Evolutionary conservation across 2,797 vertebrate species (phyloP), one percentile per base, ranked within the genome.

Genomic region (Anguilla megastoma): DNA sequence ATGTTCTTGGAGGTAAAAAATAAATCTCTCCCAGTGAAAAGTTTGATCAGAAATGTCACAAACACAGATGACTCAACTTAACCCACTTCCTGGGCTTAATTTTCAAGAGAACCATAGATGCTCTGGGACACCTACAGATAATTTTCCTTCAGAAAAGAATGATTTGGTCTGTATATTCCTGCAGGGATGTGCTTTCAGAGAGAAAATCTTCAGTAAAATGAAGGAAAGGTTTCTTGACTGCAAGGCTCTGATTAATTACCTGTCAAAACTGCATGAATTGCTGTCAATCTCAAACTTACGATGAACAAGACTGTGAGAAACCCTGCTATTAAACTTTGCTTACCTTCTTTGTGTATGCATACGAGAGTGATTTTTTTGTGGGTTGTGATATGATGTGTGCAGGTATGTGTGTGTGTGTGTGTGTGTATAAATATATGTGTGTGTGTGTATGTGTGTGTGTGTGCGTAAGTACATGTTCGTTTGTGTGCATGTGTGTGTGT

Each of bases 171-270:
- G 45, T 82, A n/a, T 9, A 50, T 82, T 50, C 36, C 8, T 82
- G 45, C 41, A 82, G 6, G 21, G 24, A 82, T 82, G 45, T 50
- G 45, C 45, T 48, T 82, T 24, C 33, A 41, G 36, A 6, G 33
- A 76, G 74, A 33, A 41, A 41, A 76, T 76, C 33, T 76, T 36
- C 33, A 76, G 74, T 76, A 21, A 76, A 41, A 41, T 76, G 74
- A 76, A 36, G 41, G 74, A 76, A 41, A 76, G 8, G 74, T 76
- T 18, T 76, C 74, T 76, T 41, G 74, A 76, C 33, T 76, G 74
- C 74, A 36, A 14, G 33, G 33, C 74, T 76, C 74, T 76, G 74
- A 76, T 76, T 76, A 76, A 76, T 76, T 36, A 76, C 74, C 74
- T 36, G 74, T 76, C 74, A 76, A 41, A 41, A 76, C 74, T 76